Percentiles rank a stretch among this genome's conserved stretches.
phyloP scores from a whole-genome alignment of 2,888 invertebrate species.

The Odontocolon sp. region DNA sequence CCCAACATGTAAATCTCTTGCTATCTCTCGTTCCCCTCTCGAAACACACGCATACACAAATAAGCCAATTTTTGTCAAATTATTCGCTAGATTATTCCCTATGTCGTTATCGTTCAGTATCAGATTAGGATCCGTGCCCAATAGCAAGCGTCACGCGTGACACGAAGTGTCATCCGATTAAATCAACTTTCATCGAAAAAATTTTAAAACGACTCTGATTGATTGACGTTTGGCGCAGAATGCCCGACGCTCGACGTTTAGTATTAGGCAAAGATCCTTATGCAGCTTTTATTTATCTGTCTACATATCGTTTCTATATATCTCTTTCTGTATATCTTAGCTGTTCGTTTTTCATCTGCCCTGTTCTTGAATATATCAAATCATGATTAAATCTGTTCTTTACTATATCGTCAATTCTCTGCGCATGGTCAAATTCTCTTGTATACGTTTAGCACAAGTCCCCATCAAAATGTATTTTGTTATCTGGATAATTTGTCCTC shows the following conservation, averaged over 20 bases:
- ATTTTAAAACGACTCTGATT: no score
- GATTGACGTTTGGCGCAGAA: no score
- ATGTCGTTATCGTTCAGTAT: constrained; percentile 32
- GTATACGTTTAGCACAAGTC: constrained; percentile 25
- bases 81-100: constrained; percentile 53
- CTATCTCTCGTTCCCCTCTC: constrained; percentile 62
- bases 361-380: no score
- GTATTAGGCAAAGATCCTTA: no score
- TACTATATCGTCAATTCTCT: constrained; percentile 13
- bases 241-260: no score
- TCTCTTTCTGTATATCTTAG: not conserved
- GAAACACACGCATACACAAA: constrained; percentile 43
- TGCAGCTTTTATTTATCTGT: constrained; percentile 18
- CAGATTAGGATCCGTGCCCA: no score
- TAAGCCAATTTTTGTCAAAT: constrained; percentile 44
- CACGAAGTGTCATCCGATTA: no score
- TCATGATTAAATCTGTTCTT: no score
- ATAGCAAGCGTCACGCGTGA: no score
- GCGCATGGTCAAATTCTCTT: constrained; percentile 24
- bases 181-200: no score
- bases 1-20: constrained; percentile 77
- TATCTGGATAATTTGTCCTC: constrained; percentile 38
- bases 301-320: constrained; percentile 21
- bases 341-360: not conserved
- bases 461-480: constrained; percentile 13